Evolutionary conservation across 64 coral and sea anemone species (phyloP).

Genomic region (Orbicella faveolata): DNA sequence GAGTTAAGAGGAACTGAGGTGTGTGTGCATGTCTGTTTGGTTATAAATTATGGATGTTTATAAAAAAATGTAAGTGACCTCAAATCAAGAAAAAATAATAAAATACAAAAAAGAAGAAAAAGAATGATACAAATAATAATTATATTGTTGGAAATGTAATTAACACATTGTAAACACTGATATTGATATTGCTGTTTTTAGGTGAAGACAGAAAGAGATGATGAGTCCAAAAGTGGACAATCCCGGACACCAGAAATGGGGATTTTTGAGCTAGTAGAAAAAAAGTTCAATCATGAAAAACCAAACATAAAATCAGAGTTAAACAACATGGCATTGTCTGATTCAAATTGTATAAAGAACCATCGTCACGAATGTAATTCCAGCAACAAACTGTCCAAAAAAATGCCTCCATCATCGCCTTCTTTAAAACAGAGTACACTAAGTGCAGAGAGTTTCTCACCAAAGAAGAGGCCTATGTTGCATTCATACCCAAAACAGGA

Average conservation of each 20-base stretch:
- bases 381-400: neutral
- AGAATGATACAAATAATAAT: too few species aligned
- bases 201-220: neutral
- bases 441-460: neutral
- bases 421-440: neutral
- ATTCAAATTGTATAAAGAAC: neutral
- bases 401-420: neutral
- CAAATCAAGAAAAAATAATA: too few species aligned
- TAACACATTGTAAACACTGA: too few species aligned
- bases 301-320: too few species aligned
- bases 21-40: too few species aligned
- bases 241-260: neutral
- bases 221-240: neutral
- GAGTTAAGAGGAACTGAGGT: too few species aligned
- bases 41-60: too few species aligned
- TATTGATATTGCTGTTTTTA: neutral
- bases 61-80: too few species aligned
- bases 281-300: neutral
- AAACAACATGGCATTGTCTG: too few species aligned
- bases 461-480: neutral
- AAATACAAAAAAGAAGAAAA: too few species aligned
- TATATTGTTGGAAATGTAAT: too few species aligned
- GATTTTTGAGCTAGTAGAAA: conserved; percentile 1
- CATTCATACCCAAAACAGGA: neutral
- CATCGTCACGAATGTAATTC: neutral